Evolutionary conservation across 2,888 invertebrate species (phyloP).

Genomic region (Acleris emargana): DNA sequence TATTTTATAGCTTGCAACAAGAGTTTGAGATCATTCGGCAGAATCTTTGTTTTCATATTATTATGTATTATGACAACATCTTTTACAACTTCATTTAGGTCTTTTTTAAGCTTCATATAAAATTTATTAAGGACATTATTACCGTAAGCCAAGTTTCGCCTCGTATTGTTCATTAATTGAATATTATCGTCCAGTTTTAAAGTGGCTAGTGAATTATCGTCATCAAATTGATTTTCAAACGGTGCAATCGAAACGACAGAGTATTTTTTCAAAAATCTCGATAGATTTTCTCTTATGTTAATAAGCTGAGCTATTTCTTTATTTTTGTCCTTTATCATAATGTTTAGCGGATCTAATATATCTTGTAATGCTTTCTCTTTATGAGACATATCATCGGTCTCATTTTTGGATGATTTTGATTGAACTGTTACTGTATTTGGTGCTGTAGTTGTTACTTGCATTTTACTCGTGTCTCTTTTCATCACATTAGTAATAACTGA

Average conservation of each 20-base stretch:
- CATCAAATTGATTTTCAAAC: not conserved
- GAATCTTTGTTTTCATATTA: not conserved
- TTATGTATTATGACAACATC: conserved; percentile 56
- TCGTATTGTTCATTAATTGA: not conserved
- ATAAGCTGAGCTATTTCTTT: conserved; percentile 57
- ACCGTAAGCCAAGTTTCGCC: not conserved
- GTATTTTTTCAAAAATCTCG: conserved; percentile 46
- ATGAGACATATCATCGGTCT: conserved; percentile 23
- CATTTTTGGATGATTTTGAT: conserved; percentile 31
- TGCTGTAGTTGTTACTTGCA: conserved; percentile 5
- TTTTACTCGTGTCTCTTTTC: conserved; percentile 54
- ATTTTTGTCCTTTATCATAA: conserved; percentile 56
- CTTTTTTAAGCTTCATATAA: conserved; percentile 58
- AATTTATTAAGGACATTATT: conserved; percentile 42
- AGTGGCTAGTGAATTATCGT: not conserved
- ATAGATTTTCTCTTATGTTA: conserved; percentile 53
- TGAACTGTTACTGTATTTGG: conserved; percentile 17
- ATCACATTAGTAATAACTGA: conserved; percentile 48
- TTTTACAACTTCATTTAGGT: conserved; percentile 59
- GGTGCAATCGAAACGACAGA: conserved; percentile 28
- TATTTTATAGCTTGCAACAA: not conserved
- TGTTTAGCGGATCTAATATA: conserved; percentile 52
- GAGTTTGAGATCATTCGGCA: conserved; percentile 10
- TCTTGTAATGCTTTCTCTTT: conserved; percentile 43
- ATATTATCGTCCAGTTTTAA: not conserved